These are phyloP conservation scores for Steinernema feltiae DNA, from an alignment of 1,140 invertebrate genomes.

Conservation along the genomic window DNA sequence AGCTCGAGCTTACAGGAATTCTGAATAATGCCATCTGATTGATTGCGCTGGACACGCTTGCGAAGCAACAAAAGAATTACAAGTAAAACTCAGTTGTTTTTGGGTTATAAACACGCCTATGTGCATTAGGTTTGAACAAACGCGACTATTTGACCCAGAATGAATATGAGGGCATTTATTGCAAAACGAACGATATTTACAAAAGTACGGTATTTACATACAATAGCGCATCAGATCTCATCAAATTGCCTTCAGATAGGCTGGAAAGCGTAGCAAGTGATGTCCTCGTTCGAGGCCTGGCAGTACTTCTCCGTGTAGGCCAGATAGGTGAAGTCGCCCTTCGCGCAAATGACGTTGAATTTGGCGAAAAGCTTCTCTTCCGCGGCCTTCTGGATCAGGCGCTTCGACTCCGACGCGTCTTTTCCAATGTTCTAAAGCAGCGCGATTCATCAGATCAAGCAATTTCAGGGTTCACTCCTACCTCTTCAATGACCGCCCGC, in stretches of 20 bases:
- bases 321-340: conserved; percentile 54
- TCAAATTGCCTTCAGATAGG: conserved; percentile 14
- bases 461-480: conserved; percentile 18
- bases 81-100: no score
- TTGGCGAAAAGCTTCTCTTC: conserved; percentile 56
- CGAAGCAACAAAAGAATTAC: no score
- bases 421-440: conserved; percentile 50
- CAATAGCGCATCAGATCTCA: neutral
- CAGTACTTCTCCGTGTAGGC: conserved; percentile 46
- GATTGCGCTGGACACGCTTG: no score
- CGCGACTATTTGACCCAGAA: no score
- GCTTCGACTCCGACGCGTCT: conserved; percentile 51
- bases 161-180: no score
- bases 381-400: conserved; percentile 55
- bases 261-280: conserved; percentile 45
- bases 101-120: no score
- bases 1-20: no score
- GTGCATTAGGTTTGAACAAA: no score
- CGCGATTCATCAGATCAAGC: conserved; percentile 3
- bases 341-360: conserved; percentile 55
- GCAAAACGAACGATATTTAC: no score
- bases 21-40: no score
- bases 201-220: neutral
- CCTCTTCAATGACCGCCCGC: conserved; percentile 49
- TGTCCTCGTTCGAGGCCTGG: conserved; percentile 47